Conservation (phyloP, 2,113 vertebrate species). For the Syrmaticus mikado region DNA sequence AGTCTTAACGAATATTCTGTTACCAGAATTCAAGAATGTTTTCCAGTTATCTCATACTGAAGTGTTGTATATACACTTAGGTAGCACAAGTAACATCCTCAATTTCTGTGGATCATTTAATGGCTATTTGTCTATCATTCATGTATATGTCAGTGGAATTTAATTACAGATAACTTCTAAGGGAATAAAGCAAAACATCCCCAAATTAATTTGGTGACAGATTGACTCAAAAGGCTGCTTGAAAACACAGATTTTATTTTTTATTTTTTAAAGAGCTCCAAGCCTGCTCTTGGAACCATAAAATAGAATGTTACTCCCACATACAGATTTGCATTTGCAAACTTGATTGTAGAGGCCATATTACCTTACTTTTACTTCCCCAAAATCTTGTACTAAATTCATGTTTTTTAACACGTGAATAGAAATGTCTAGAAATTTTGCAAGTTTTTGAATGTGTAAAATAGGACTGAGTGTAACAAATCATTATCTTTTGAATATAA, state of each 20-base stretch:
- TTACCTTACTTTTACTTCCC: background rate
- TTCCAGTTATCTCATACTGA: background rate
- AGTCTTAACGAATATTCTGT: fast-evolving
- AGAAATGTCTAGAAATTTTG: background rate
- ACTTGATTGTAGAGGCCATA: background rate
- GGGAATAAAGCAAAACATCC: background rate
- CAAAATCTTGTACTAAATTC: background rate
- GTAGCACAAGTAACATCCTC: background rate
- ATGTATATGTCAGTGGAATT: background rate
- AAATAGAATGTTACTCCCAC: background rate
- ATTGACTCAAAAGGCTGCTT: background rate
- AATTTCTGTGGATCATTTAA: background rate
- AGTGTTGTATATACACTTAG: background rate
- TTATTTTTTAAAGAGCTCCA: background rate
- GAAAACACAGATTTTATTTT: background rate
- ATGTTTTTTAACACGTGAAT: background rate
- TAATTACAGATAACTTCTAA: background rate
- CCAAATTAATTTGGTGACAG: background rate
- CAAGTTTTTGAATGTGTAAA: background rate
- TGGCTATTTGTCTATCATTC: background rate
- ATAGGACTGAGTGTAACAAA: background rate
- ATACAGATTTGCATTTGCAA: background rate
- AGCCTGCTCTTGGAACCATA: background rate
- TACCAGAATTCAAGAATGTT: background rate
- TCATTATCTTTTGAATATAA: background rate